Evolutionary conservation across 2,113 vertebrate genomes (phyloP).

Genomic region (Symphodus melops): DNA sequence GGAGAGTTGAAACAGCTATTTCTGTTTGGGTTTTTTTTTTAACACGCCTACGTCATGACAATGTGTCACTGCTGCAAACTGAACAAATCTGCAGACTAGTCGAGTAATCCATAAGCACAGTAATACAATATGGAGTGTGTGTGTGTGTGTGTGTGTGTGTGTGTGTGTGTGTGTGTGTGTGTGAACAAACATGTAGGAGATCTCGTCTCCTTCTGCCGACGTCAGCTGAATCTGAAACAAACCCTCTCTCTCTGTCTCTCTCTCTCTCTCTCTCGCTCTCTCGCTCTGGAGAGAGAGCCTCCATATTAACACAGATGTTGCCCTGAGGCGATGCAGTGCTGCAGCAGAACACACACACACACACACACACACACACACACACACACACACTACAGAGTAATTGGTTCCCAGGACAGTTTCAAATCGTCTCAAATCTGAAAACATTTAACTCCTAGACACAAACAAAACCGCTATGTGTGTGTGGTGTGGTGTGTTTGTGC

Average conservation of each 20-base stretch:
- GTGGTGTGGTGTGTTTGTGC: slow-evolving; percentile 1
- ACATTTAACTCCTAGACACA: slow-evolving; percentile 7
- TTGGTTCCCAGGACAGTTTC: slow-evolving; percentile 7
- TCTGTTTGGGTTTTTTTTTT: too few species aligned
- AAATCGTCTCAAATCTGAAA: slow-evolving; percentile 9
- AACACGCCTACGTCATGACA: too few species aligned
- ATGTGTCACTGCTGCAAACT: too few species aligned
- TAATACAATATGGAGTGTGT: not conserved
- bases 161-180: slow-evolving; percentile 8
- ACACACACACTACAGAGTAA: slow-evolving; percentile 7
- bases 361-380: slow-evolving; percentile 17
- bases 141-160: slow-evolving; percentile 18
- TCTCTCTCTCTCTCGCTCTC: slow-evolving; percentile 3
- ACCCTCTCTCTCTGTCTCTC: slow-evolving; percentile 17
- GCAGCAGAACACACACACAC: slow-evolving; percentile 12
- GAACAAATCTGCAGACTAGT: too few species aligned
- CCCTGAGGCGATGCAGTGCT: slow-evolving; percentile 44
- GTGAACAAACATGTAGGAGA: not conserved
- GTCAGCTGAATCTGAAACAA: slow-evolving; percentile 56
- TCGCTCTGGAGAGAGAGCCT: slow-evolving; percentile 32
- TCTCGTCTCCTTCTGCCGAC: slow-evolving; percentile 44
- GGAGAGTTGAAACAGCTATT: too few species aligned
- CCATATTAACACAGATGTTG: slow-evolving; percentile 59
- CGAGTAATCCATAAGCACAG: too few species aligned
- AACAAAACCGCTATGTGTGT: not conserved